Percentiles rank a stretch among this genome's conserved stretches.
Evolutionary conservation across 2,888 invertebrate species (phyloP).

Genomic region (Rhagium mordax): DNA sequence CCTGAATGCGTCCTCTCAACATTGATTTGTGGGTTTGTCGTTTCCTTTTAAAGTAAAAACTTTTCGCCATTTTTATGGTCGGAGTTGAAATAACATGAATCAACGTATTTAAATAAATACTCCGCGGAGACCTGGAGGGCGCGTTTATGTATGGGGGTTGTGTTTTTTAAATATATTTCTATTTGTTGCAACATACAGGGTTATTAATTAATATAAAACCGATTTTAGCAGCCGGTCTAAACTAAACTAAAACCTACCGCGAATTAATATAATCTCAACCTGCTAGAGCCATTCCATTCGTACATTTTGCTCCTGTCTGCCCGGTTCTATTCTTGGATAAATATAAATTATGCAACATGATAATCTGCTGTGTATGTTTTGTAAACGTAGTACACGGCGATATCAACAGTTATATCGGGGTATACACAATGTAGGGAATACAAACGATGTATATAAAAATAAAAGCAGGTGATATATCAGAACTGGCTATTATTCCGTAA

Average conservation of each 20-base stretch:
- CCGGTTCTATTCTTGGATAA: background rate
- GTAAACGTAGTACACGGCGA: background rate
- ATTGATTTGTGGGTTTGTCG: constrained; percentile 38
- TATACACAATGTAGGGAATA: background rate
- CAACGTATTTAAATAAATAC: constrained; percentile 24
- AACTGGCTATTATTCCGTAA: constrained; percentile 1
- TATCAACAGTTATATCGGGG: constrained; percentile 10
- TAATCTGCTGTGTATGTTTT: constrained; percentile 2
- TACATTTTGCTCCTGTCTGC: background rate
- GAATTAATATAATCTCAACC: no score
- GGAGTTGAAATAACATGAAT: constrained; percentile 37
- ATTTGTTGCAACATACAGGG: no score
- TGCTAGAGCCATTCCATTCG: no score
- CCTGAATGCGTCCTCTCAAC: constrained; percentile 13
- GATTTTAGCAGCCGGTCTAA: no score
- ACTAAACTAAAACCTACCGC: no score
- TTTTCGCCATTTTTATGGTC: constrained; percentile 35
- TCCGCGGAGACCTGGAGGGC: background rate
- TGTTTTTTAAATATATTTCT: background rate
- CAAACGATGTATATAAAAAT: constrained; percentile 7
- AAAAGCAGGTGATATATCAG: constrained; percentile 9
- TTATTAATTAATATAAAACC: no score
- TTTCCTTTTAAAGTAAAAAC: constrained; percentile 30
- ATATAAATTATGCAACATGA: constrained; percentile 5
- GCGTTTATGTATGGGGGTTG: background rate